These are phyloP conservation scores for Athalia cordata DNA, from an alignment of 2,888 invertebrate genomes.

Conservation along the genomic window DNA sequence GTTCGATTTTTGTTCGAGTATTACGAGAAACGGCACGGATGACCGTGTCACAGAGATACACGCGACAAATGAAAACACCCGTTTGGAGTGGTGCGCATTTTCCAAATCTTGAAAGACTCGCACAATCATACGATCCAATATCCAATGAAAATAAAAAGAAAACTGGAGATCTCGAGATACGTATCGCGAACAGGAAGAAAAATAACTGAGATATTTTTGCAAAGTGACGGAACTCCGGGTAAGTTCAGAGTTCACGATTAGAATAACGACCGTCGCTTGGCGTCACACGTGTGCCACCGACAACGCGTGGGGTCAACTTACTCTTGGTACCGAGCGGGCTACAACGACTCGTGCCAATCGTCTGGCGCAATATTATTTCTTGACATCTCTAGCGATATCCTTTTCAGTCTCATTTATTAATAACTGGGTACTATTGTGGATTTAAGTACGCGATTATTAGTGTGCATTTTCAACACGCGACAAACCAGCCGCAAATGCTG, in stretches of 20 bases:
- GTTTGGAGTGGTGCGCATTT: too few species aligned
- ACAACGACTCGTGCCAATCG: slow-evolving; percentile 32
- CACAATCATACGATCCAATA: too few species aligned
- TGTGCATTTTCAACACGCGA: slow-evolving; percentile 9
- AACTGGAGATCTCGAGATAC: too few species aligned
- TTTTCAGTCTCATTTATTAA: slow-evolving; percentile 4
- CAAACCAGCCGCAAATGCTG: slow-evolving; percentile 1
- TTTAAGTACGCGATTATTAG: neutral
- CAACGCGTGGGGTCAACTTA: slow-evolving; percentile 40
- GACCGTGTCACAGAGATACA: too few species aligned
- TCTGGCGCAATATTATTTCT: slow-evolving; percentile 26
- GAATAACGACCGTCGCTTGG: neutral
- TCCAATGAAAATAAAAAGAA: too few species aligned
- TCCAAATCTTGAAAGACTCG: too few species aligned
- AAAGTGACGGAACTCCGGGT: slow-evolving; percentile 18
- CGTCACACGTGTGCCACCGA: slow-evolving; percentile 32
- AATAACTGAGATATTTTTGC: slow-evolving; percentile 17
- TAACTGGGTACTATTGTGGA: neutral
- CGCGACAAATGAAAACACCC: too few species aligned
- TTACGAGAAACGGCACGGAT: too few species aligned
- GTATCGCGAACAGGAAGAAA: neutral
- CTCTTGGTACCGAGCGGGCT: slow-evolving; percentile 17
- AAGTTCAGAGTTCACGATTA: slow-evolving; percentile 9
- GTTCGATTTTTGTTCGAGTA: too few species aligned
- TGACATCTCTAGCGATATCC: slow-evolving; percentile 9